Evolutionary conservation across 2,113 vertebrate genomes (phyloP).

Genomic region (Sclerurus mexicanus): DNA sequence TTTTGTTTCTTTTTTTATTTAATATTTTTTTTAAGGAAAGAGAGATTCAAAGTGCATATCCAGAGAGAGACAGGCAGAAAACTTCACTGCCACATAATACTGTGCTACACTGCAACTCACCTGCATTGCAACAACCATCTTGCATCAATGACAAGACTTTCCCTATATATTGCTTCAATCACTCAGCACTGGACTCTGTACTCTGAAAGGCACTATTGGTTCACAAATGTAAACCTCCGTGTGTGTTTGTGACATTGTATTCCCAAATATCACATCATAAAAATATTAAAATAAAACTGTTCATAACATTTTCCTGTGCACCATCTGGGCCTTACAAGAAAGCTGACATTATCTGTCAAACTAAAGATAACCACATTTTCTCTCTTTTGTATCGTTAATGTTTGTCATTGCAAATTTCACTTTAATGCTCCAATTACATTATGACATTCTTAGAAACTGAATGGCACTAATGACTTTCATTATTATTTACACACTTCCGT

Average conservation of each 20-base stretch:
- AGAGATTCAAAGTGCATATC: conserved; percentile 31
- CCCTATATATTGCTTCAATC: not conserved
- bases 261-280: conserved; percentile 60
- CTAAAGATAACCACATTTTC: conserved; percentile 72
- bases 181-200: not conserved
- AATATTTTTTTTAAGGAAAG: not conserved
- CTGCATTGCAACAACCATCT: not conserved
- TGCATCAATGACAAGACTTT: not conserved
- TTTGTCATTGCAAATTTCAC: conserved; percentile 76
- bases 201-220: conserved; percentile 10
- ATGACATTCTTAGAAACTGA: conserved; percentile 76
- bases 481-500: conserved; percentile 82
- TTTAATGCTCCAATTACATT: conserved; percentile 80
- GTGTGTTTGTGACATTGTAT: conserved; percentile 48
- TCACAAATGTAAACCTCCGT: conserved; percentile 15
- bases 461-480: conserved; percentile 81
- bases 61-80: conserved; percentile 21
- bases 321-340: conserved; percentile 72
- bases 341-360: conserved; percentile 72
- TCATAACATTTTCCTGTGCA: conserved; percentile 66
- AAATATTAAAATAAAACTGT: conserved; percentile 70
- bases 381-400: conserved; percentile 72
- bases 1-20: not conserved
- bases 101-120: not conserved
- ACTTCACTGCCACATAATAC: conserved; percentile 24